These are phyloP conservation scores for Acanthopagrus latus DNA, from an alignment of 2,797 vertebrate genomes.

Conservation along the genomic window DNA sequence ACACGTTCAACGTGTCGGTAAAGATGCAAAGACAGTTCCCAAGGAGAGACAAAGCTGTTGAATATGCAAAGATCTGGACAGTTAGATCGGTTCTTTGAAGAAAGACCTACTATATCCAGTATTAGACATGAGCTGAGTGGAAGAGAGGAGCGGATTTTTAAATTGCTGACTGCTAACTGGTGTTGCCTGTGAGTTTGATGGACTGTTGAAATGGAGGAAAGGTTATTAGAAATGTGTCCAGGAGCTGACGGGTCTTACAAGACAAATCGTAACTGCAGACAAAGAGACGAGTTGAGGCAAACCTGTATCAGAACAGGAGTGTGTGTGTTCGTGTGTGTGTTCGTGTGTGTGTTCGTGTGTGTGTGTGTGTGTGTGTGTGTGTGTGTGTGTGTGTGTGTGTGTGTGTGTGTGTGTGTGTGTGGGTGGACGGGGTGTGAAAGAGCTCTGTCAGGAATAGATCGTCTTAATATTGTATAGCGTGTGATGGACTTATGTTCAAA, in stretches of 20 bases:
- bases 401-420: not conserved
- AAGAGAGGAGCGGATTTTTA: conserved; percentile 21
- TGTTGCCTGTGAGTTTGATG: conserved; percentile 51
- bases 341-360: too few relatives aligned
- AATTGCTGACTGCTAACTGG: conserved; percentile 39
- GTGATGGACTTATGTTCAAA: conserved; percentile 26
- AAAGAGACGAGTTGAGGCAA: conserved; percentile 9
- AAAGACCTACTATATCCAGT: conserved; percentile 6
- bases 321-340: not conserved
- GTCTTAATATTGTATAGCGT: not conserved
- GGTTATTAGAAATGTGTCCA: conserved; percentile 56
- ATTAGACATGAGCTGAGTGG: conserved; percentile 29
- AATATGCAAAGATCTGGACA: not conserved
- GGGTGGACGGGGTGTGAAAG: not conserved
- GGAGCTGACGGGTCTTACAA: conserved; percentile 39
- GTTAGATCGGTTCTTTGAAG: conserved; percentile 1
- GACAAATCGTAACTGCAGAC: conserved; percentile 47
- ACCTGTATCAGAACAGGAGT: not conserved
- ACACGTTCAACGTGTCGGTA: not conserved
- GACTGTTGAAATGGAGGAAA: conserved; percentile 51
- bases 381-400: conserved; percentile 7
- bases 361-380: conserved; percentile 9
- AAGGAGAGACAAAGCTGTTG: not conserved
- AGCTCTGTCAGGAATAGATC: conserved; percentile 18
- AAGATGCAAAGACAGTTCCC: not conserved